Conservation (phyloP, 2,797 vertebrate genomes). For the Hapalemur alaotrensis region DNA sequence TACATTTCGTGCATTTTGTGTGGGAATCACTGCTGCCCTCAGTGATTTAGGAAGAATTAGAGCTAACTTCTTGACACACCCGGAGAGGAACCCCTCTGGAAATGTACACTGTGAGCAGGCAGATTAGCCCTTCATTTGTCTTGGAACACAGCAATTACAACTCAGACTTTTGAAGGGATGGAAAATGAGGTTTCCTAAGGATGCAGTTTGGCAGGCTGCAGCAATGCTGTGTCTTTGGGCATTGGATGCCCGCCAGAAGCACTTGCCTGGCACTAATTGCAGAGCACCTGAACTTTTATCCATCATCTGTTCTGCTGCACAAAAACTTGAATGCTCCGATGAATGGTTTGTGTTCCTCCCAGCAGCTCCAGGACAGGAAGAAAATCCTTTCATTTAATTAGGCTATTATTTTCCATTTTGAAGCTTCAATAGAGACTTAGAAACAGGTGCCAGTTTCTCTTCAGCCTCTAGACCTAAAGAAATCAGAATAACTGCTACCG, state of each 20-base stretch:
- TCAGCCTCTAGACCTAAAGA: slow-evolving; percentile 16
- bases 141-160: slow-evolving; percentile 25
- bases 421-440: slow-evolving; percentile 51
- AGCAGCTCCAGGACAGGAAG: neutral
- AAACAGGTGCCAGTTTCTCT: slow-evolving; percentile 31
- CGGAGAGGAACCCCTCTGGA: neutral
- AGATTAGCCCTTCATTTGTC: slow-evolving; percentile 48
- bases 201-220: neutral
- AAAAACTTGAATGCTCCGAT: neutral
- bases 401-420: slow-evolving; percentile 62
- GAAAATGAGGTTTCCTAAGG: slow-evolving; percentile 60
- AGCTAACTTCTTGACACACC: neutral
- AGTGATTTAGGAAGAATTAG: slow-evolving; percentile 14
- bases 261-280: slow-evolving; percentile 51
- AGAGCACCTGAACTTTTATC: slow-evolving; percentile 52
- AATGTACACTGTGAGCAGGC: neutral
- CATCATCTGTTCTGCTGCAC: slow-evolving; percentile 47
- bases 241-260: slow-evolving; percentile 53
- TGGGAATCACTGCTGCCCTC: neutral
- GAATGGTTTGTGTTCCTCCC: slow-evolving; percentile 22
- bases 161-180: slow-evolving; percentile 47
- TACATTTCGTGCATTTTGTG: neutral
- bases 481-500: neutral
- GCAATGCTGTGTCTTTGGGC: slow-evolving; percentile 43
- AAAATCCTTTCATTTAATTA: slow-evolving; percentile 56